phyloP scores from a whole-genome alignment of 2,888 invertebrate genomes.

The Lottia scabra region DNA sequence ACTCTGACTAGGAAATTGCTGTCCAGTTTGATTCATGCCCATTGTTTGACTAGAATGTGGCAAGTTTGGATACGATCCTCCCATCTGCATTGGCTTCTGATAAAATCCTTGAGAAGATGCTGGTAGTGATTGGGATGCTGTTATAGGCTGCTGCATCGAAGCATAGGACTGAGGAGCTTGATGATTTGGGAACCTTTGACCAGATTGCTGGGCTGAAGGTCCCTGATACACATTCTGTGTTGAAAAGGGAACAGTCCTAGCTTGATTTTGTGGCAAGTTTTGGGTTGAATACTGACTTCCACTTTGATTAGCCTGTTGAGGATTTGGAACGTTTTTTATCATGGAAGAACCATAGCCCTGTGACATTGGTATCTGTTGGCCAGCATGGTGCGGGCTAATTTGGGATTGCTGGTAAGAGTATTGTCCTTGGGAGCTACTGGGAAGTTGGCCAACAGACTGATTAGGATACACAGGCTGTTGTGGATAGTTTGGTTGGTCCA shows the following conservation, averaged over 20 bases:
- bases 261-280: neutral
- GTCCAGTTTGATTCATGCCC: no score
- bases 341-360: neutral
- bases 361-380: constrained; percentile 1
- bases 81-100: no score
- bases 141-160: no score
- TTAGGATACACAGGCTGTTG: no score
- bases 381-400: constrained; percentile 18
- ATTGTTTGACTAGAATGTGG: neutral
- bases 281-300: neutral
- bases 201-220: constrained; percentile 5
- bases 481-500: no score
- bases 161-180: no score
- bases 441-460: no score
- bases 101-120: no score
- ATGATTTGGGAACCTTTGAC: no score
- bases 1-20: constrained; percentile 3
- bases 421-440: no score
- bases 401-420: no score
- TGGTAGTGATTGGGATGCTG: no score
- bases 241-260: neutral
- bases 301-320: constrained; percentile 17
- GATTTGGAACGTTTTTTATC: constrained; percentile 6
- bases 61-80: neutral
- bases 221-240: neutral